Conservation (phyloP, 2,797 vertebrate species). For the Hemitrygon akajei region DNA sequence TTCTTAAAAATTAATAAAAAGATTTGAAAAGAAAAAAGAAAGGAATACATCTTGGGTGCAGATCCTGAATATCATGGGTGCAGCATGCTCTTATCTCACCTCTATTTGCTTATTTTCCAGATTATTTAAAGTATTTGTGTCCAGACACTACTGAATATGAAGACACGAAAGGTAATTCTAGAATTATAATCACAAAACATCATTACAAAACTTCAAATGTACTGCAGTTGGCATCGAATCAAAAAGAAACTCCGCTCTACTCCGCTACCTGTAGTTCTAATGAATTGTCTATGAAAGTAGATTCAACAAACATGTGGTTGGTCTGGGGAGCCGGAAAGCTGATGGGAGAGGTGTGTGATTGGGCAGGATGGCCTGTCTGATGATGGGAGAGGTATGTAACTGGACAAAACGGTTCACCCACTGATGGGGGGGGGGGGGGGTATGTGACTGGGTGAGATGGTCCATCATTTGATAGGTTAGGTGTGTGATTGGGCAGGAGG, state of each 20-base stretch:
- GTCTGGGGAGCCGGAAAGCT: no score
- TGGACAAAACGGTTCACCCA: no score
- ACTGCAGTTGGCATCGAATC: background rate
- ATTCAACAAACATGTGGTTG: background rate
- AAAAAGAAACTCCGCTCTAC: background rate
- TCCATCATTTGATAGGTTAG: no score
- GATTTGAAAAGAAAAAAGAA: no score
- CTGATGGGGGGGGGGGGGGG: no score
- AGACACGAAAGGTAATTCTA: slow-evolving; percentile 77
- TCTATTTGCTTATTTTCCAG: slow-evolving; percentile 50
- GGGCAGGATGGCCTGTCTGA: no score
- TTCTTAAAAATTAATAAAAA: no score
- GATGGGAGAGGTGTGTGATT: background rate
- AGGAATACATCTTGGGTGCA: background rate
- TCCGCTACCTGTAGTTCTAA: background rate
- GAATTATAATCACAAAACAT: background rate
- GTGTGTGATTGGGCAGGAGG: no score
- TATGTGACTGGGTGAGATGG: no score
- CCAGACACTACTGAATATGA: slow-evolving; percentile 86
- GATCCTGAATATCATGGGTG: background rate
- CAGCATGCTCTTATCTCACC: no score
- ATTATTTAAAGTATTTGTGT: slow-evolving; percentile 93
- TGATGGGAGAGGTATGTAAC: no score
- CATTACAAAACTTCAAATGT: background rate
- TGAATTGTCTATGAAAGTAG: background rate